phyloP scores from a whole-genome alignment of 2,797 vertebrate genomes.

The Hephaestus fuliginosus region DNA sequence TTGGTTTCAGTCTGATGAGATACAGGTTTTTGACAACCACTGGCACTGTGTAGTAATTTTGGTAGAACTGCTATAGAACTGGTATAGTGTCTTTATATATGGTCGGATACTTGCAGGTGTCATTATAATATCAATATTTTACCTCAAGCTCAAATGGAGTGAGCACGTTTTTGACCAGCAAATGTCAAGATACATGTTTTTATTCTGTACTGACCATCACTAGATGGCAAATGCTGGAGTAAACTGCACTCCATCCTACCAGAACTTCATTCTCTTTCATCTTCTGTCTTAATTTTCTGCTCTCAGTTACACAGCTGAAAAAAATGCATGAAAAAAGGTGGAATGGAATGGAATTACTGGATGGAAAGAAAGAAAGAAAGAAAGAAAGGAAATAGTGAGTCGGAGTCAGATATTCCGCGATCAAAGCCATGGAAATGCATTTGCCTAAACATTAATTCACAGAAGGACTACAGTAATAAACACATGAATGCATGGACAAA shows the following conservation, averaged over 20 bases:
- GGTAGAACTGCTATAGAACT: neutral
- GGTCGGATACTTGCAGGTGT: neutral
- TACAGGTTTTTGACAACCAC: no score
- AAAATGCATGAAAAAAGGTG: neutral
- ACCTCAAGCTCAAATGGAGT: no score
- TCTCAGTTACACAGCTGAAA: neutral
- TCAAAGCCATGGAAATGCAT: neutral
- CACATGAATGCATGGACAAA: constrained; percentile 14
- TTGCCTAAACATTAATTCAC: constrained; percentile 2
- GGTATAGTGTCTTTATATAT: neutral
- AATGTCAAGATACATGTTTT: no score
- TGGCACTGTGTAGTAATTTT: no score
- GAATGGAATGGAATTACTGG: neutral
- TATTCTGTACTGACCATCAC: no score
- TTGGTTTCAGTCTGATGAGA: no score
- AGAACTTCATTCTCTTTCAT: no score
- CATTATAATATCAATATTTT: neutral
- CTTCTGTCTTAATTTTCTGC: neutral
- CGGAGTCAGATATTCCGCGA: neutral
- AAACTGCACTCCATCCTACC: no score
- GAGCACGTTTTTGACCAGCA: no score
- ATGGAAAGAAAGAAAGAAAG: neutral
- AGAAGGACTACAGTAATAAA: neutral
- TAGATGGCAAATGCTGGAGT: no score
- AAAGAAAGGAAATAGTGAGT: no score